A percentile compares a stretch with the other conserved stretches of the same genome.
Conservation (phyloP, 2,113 vertebrate genomes). For the Isurus oxyrinchus region DNA sequence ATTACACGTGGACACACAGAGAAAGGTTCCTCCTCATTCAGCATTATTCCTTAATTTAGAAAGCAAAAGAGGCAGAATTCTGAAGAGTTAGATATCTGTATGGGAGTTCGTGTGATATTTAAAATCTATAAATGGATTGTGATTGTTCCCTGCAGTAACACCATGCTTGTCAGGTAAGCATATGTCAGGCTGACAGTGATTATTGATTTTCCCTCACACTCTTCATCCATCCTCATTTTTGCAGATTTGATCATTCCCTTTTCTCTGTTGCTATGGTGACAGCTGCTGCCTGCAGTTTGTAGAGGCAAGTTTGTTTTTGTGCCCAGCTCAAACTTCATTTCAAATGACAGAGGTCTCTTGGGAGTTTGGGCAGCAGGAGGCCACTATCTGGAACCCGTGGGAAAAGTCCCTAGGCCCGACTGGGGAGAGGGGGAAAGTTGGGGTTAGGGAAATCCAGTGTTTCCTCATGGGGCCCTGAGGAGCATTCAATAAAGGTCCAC, state of each 20-base stretch:
- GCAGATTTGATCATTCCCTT: neutral
- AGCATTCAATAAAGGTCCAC: neutral
- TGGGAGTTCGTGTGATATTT: neutral
- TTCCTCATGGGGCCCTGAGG: neutral
- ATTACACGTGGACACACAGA: neutral
- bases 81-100: neutral
- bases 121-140: slow-evolving; percentile 1
- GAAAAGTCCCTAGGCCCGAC: neutral
- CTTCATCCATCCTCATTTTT: neutral
- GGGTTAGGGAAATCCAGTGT: neutral
- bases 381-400: neutral
- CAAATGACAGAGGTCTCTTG: neutral
- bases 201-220: slow-evolving; percentile 15
- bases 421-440: neutral
- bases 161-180: slow-evolving; percentile 3
- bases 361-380: neutral
- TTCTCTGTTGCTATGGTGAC: slow-evolving; percentile 23
- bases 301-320: neutral
- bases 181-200: neutral
- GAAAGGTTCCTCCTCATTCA: neutral
- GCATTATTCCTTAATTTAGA: neutral
- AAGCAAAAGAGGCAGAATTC: neutral
- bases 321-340: neutral
- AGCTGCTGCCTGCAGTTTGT: neutral
- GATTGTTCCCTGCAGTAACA: neutral